Evolutionary conservation across 2,888 invertebrate genomes (phyloP).

Genomic region (Chrysolina oricalcia): DNA sequence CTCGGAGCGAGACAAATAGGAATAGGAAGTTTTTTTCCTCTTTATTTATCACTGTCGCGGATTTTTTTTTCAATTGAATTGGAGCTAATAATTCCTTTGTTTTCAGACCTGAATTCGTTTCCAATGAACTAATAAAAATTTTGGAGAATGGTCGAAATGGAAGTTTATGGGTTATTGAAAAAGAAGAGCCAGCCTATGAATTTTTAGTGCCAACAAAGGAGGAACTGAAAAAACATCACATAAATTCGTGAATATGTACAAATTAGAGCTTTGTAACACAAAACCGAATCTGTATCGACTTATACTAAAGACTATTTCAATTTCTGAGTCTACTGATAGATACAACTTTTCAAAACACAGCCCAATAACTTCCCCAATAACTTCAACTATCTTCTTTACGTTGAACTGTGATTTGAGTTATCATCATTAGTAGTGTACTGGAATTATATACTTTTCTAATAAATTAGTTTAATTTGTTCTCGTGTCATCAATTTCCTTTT

Average conservation of each 20-base stretch:
- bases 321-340: too few species aligned
- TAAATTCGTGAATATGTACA: background rate
- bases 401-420: too few species aligned
- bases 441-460: too few species aligned
- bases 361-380: too few species aligned
- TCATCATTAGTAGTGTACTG: too few species aligned
- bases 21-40: background rate
- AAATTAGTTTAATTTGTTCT: too few species aligned
- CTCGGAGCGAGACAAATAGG: too few species aligned
- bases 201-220: slow-evolving; percentile 11
- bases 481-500: too few species aligned
- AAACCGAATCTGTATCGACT: background rate
- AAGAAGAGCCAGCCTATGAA: slow-evolving; percentile 16
- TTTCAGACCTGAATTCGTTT: slow-evolving; percentile 1
- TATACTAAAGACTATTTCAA: too few species aligned
- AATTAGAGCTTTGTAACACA: background rate
- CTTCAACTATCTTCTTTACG: too few species aligned
- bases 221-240: background rate
- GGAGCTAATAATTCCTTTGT: background rate
- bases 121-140: slow-evolving; percentile 10
- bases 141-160: slow-evolving; percentile 22
- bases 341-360: too few species aligned
- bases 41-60: background rate
- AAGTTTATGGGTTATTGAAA: slow-evolving; percentile 18
- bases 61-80: too few species aligned